A percentile compares a stretch with the other conserved stretches of the same genome.
Evolutionary conservation across 2,113 vertebrate species (phyloP).

Genomic region (Electrona antarctica): DNA sequence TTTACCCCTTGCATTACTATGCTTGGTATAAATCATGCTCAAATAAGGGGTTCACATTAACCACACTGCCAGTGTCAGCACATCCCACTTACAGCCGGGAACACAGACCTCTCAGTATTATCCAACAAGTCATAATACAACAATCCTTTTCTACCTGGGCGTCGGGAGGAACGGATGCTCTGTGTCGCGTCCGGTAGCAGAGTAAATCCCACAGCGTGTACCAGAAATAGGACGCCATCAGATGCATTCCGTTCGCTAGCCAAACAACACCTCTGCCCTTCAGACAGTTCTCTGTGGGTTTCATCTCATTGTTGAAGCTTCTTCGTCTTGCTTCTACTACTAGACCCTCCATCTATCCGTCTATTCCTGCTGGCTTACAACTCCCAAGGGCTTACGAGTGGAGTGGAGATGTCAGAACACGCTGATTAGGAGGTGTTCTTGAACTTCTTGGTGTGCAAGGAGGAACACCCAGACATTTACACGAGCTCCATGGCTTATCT

Average conservation of each 20-base stretch:
- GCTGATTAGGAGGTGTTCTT: background rate
- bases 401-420: slow-evolving; percentile 34
- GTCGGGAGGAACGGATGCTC: slow-evolving; percentile 67
- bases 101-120: background rate
- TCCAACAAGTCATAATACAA: slow-evolving; percentile 10
- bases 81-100: too few relatives aligned
- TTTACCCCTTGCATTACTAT: too few relatives aligned
- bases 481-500: slow-evolving; percentile 32
- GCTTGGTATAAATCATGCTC: too few relatives aligned
- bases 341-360: background rate
- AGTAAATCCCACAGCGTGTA: slow-evolving; percentile 76
- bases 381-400: slow-evolving; percentile 15
- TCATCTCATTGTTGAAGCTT: slow-evolving; percentile 29
- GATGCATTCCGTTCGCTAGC: slow-evolving; percentile 83
- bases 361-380: slow-evolving; percentile 27
- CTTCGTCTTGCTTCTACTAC: slow-evolving; percentile 33
- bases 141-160: slow-evolving; percentile 79
- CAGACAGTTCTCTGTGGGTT: slow-evolving; percentile 73
- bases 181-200: slow-evolving; percentile 74
- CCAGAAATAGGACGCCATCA: slow-evolving; percentile 85
- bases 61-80: background rate
- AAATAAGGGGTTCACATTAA: background rate
- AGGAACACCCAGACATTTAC: slow-evolving; percentile 42
- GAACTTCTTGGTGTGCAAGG: background rate
- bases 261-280: slow-evolving; percentile 80